Conservation (phyloP, 2,888 invertebrate species). For the Minunthozetes semirufus region DNA sequence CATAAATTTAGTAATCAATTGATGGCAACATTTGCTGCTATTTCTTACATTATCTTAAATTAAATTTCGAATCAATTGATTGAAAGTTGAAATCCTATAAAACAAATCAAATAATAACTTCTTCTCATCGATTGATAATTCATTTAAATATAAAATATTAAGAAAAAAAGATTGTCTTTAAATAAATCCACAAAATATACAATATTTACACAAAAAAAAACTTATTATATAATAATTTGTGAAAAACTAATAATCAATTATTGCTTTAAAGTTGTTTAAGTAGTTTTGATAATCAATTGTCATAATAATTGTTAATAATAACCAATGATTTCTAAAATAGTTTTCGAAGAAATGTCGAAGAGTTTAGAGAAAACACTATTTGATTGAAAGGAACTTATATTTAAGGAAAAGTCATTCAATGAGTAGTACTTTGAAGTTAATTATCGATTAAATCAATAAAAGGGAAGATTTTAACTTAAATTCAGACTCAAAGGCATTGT, state of each 20-base stretch:
- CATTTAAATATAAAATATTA: too few relatives aligned
- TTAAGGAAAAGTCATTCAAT: background rate
- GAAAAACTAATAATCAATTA: background rate
- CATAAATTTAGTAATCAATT: background rate
- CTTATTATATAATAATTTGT: background rate
- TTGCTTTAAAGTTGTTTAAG: too few relatives aligned
- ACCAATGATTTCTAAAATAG: too few relatives aligned
- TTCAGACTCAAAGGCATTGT: slow-evolving; percentile 15
- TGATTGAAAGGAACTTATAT: background rate
- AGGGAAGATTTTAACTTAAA: background rate
- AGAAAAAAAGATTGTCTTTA: background rate
- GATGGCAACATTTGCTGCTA: too few relatives aligned
- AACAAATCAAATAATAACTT: too few relatives aligned
- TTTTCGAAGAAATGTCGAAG: background rate
- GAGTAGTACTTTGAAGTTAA: background rate
- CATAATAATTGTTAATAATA: too few relatives aligned
- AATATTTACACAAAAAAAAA: background rate
- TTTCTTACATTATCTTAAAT: too few relatives aligned
- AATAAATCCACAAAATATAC: background rate
- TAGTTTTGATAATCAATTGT: background rate
- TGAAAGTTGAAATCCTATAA: too few relatives aligned
- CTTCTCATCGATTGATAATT: too few relatives aligned
- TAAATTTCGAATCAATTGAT: too few relatives aligned
- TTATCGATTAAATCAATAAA: background rate
- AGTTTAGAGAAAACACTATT: background rate